A percentile compares a stretch with the other conserved stretches of the same genome.
Conservation (phyloP, 2,888 invertebrate species). For the Phytoseiulus persimilis region DNA sequence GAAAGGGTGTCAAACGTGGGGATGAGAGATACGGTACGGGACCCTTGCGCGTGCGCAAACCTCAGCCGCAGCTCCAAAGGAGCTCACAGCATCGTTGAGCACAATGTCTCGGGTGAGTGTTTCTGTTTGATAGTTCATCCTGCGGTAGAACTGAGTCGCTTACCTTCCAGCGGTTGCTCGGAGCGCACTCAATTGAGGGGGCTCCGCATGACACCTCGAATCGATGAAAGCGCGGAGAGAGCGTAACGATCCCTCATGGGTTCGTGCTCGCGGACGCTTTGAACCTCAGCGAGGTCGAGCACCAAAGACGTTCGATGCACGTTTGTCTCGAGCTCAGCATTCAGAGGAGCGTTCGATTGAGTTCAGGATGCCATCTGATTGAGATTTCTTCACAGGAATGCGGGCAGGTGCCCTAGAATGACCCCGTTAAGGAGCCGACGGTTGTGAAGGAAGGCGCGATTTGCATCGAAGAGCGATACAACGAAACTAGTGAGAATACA, state of each 20-base stretch:
- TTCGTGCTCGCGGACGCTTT: background rate
- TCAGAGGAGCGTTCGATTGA: background rate
- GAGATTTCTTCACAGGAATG: background rate
- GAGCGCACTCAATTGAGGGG: background rate
- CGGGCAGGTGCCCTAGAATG: background rate
- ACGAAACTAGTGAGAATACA: background rate
- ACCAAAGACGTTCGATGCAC: background rate
- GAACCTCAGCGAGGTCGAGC: background rate
- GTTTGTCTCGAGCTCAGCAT: background rate
- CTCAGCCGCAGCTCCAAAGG: background rate
- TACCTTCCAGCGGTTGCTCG: background rate
- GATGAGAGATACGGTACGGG: background rate
- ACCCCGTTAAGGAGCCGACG: background rate
- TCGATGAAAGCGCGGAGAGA: background rate
- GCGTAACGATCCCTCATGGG: background rate
- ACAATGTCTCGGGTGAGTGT: constrained; percentile 29
- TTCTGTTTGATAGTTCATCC: background rate
- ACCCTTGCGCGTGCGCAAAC: background rate
- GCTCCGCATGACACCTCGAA: background rate
- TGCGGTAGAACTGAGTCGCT: background rate
- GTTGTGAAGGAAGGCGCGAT: constrained; percentile 5
- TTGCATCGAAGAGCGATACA: background rate
- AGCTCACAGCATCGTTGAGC: constrained; percentile 30
- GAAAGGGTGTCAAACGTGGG: background rate
- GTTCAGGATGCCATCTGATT: background rate